Evolutionary conservation across 2,113 vertebrate genomes (phyloP), one percentile per base, ranked within the genome.

Genomic region (Pleuronectes platessa): DNA sequence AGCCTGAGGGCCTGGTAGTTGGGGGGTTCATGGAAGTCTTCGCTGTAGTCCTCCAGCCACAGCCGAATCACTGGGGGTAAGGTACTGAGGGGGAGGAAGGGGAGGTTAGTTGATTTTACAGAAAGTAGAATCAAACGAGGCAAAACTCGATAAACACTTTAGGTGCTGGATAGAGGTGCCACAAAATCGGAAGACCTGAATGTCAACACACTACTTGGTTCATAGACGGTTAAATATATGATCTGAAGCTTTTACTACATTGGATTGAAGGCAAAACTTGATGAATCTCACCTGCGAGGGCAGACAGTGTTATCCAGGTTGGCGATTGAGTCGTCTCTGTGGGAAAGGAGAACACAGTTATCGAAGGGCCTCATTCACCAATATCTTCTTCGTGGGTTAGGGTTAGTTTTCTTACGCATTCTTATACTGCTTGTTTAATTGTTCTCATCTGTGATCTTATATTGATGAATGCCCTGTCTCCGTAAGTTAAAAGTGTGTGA

Each of bases 1-100:
- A 89, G 78, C 15, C 81, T 81, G 47, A 97, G 93, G 72, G 84
- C 74, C 20, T 77, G 68, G 78, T 94, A 91, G 40, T 87, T 67
- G 35, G 95, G 95, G 1, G 95, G 92, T 1, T 96, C 94, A 18
- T 89, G 81, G 86, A 97, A 94, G 78, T 96, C 96, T 60, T 94
- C 93, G 2, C 91, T 82, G 71, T 95, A 92, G 64, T 96, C 93
- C 27, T 90, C 91, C 3, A 97, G 81, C 96, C 96, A 97, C 69
- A 90, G 87, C 0, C 83, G 93, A 66, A 95, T 79, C 66, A 95
- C 71, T 0, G 75, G 81, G 5, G 68, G 55, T 68, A 96, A 88
- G 4, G 94, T 60, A 0, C 94, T 95, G 58, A 85, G 11, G 63
- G 63, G 47, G 2, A 35, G 20, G 35, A 35, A 70, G 2, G 53